A percentile compares a stretch with the other conserved stretches of the same genome.
These are phyloP conservation scores for Xestia c-nigrum DNA, from an alignment of 2,888 invertebrate species.

Conservation along the genomic window DNA sequence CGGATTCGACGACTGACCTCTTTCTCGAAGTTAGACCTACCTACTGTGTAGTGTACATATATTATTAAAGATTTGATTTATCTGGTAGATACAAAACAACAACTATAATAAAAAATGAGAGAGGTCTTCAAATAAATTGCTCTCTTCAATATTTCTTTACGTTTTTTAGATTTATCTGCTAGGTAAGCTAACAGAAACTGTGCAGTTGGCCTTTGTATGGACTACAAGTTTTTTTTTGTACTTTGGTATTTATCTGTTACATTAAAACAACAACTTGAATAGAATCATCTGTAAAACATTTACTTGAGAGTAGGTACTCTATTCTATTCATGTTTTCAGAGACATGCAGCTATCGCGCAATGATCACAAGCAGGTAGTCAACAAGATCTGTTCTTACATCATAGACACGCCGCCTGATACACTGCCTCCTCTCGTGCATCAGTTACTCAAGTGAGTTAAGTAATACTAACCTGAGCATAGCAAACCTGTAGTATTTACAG, in stretches of 20 bases:
- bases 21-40: too few relatives aligned
- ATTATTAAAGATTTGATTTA: not conserved
- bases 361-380: constrained; percentile 91
- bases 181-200: not conserved
- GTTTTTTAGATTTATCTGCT: not conserved
- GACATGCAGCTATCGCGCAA: constrained; percentile 90
- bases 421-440: constrained; percentile 92
- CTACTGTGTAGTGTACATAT: not conserved
- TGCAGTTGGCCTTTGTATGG: not conserved
- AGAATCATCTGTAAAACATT: not conserved
- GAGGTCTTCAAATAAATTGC: too few relatives aligned
- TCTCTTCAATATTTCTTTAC: not conserved
- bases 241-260: not conserved
- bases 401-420: constrained; percentile 91
- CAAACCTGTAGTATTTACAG: not conserved
- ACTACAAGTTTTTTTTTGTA: not conserved
- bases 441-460: constrained; percentile 89
- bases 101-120: too few relatives aligned
- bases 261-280: not conserved
- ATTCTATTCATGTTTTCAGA: constrained; percentile 78
- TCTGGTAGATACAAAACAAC: not conserved
- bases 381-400: constrained; percentile 91
- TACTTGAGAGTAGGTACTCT: not conserved
- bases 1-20: too few relatives aligned
- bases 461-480: not conserved